Evolutionary conservation across 2,113 vertebrate genomes (phyloP).

Genomic region (Tor tambroides): DNA sequence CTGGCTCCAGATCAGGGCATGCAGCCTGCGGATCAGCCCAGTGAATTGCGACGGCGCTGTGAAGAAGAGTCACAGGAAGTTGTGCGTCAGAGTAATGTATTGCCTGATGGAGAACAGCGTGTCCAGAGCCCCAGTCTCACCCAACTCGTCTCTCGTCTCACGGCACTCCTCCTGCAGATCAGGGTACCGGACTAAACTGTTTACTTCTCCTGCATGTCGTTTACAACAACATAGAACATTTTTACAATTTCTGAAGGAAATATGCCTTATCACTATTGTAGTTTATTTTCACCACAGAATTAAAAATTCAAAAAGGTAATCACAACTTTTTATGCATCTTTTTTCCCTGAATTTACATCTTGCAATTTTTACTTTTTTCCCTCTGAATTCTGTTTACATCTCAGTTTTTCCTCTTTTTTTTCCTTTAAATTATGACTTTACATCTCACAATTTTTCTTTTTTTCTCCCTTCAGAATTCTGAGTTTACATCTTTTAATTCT

Average conservation of each 20-base stretch:
- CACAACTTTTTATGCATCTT: too few relatives aligned
- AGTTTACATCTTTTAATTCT: too few relatives aligned
- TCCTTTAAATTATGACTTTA: too few relatives aligned
- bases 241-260: not conserved
- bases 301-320: too few relatives aligned
- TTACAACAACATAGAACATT: not conserved
- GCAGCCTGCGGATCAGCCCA: constrained; percentile 90
- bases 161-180: constrained; percentile 94
- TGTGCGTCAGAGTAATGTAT: constrained; percentile 81
- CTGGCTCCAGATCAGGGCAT: constrained; percentile 95
- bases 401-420: too few relatives aligned
- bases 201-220: not conserved
- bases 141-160: constrained; percentile 91
- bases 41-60: constrained; percentile 87
- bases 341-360: too few relatives aligned
- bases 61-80: constrained; percentile 95
- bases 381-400: too few relatives aligned
- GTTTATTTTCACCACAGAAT: too few relatives aligned
- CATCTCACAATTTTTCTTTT: too few relatives aligned
- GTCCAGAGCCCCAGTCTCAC: constrained; percentile 86
- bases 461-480: too few relatives aligned
- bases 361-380: too few relatives aligned
- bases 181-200: constrained; percentile 76
- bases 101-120: constrained; percentile 81
- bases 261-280: not conserved